phyloP scores from a whole-genome alignment of 2,113 vertebrate genomes.

The Tapirus terrestris region DNA sequence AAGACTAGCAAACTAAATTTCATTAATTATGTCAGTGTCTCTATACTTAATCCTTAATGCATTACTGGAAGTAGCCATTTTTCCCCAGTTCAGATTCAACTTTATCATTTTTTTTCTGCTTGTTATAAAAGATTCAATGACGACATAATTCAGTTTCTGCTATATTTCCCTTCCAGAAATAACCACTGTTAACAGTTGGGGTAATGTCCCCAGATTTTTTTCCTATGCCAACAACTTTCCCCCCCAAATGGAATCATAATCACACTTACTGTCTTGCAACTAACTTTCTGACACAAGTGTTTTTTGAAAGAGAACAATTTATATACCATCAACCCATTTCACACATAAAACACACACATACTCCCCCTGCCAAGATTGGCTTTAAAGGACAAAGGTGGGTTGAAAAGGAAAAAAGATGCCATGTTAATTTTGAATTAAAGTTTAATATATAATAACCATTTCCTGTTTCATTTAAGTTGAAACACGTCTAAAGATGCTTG shows the following conservation, averaged over 20 bases:
- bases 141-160: neutral
- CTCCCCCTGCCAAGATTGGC: neutral
- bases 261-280: neutral
- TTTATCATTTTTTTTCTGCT: neutral
- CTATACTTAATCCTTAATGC: conserved; percentile 18
- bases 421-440: conserved; percentile 2
- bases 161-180: neutral
- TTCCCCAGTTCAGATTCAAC: neutral
- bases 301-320: conserved; percentile 38
- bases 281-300: conserved; percentile 34
- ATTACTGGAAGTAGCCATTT: conserved; percentile 29
- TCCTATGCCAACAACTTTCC: neutral
- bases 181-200: neutral
- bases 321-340: neutral
- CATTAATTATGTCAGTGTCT: neutral
- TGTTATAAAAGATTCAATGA: conserved; percentile 44
- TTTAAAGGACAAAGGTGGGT: neutral
- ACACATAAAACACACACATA: neutral
- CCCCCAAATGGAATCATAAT: neutral
- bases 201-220: neutral
- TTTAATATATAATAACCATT: conserved; percentile 20
- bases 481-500: conserved; percentile 23
- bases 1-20: conserved; percentile 28
- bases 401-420: neutral
- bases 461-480: conserved; percentile 52